phyloP scores from a whole-genome alignment of 2,888 invertebrate genomes.

The Autographa gamma region DNA sequence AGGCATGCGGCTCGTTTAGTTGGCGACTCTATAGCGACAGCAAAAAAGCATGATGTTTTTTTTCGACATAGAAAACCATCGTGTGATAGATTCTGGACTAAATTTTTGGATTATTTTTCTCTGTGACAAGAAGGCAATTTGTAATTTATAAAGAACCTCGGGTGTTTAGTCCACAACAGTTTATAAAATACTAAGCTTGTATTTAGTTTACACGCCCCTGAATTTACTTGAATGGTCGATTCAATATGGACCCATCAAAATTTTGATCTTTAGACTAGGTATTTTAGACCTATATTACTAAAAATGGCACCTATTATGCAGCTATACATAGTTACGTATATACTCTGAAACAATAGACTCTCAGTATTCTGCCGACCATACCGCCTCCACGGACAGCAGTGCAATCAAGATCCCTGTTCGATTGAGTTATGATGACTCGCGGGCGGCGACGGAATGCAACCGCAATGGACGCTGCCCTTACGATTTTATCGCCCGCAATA shows the following conservation, averaged over 20 bases:
- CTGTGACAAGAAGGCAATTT: too few relatives aligned
- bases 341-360: not conserved
- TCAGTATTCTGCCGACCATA: constrained; percentile 35
- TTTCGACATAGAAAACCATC: not conserved
- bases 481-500: constrained; percentile 55
- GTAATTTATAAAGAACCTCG: too few relatives aligned
- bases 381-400: constrained; percentile 46
- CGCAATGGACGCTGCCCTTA: constrained; percentile 49
- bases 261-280: too few relatives aligned
- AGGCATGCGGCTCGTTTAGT: constrained; percentile 67
- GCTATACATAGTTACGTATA: not conserved
- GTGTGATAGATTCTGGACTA: too few relatives aligned
- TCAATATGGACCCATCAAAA: too few relatives aligned
- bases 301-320: too few relatives aligned
- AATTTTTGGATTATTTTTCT: too few relatives aligned
- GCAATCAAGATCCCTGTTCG: constrained; percentile 73
- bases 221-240: too few relatives aligned
- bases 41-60: constrained; percentile 38
- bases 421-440: constrained; percentile 72
- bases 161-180: too few relatives aligned
- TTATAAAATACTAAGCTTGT: too few relatives aligned
- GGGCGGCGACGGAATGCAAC: constrained; percentile 59
- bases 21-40: constrained; percentile 58
- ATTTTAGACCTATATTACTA: too few relatives aligned
- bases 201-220: too few relatives aligned